Base-by-base conservation (phyloP, 2,888 invertebrate genomes). In the Orchesellides sinensis region DNA sequence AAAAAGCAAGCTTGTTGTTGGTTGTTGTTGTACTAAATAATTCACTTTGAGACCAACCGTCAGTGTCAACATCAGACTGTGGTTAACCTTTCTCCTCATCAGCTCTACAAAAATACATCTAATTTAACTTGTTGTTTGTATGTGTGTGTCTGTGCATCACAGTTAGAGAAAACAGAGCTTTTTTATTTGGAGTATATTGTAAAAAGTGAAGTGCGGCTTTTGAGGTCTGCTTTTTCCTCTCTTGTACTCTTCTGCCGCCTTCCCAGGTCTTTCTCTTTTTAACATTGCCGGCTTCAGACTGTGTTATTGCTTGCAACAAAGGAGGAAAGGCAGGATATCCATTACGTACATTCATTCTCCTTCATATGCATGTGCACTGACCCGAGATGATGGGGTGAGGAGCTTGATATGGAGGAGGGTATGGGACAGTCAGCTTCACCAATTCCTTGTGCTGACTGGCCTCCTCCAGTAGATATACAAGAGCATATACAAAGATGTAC, bases 401-500 rank as follows among this genome's bases (percentile, higher is more conserved):
- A 81, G 56, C 74, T 69, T 83, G 87, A 84, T 85, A 87, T 88
- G 87, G 88, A 86, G 86, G 86, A 88, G 85, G 88, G 86, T 68
- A 85, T 85, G 86, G 88, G 87, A 86, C 87, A 88, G 86, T 86
- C 86, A 84, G 85, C 85, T 79, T 85, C 87, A 83, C 87, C 86
- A 66, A 85, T 77, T 83, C 85, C 86, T 85, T 69, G 84, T 83
- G 78, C 85, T 86, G 86, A 86, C 83, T 88, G 88, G 88, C 88
- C 87, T 83, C 87, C 88, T 84, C 88, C 88, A 83, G 83, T 95
- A 90, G 96, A 96, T 92, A 93, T 96, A 91, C 93, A 95, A 90
- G 93, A 94, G 91, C 96, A 96, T 92, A 96, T 96, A 90, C 95
- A 95, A 91, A 94, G 93, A 90, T 96, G 96, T 92, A 94, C 95